Evolutionary conservation across 2,113 vertebrate genomes (phyloP).

Genomic region (Tympanuchus pallidicinctus): DNA sequence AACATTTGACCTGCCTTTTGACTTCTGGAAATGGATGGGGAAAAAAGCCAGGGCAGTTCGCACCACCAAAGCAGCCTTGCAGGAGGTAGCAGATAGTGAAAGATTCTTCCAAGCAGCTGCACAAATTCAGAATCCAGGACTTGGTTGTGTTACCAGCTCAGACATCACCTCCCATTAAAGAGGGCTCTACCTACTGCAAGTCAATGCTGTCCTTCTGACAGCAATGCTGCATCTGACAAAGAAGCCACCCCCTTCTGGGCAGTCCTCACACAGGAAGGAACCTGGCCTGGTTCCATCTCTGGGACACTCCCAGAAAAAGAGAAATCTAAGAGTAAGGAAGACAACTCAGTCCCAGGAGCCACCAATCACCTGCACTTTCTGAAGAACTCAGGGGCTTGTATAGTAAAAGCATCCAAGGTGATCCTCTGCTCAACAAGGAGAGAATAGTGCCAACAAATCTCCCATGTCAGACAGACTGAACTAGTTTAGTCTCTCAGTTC

Average conservation of each 20-base stretch:
- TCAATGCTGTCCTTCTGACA: background rate
- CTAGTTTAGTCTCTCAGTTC: background rate
- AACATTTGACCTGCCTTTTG: background rate
- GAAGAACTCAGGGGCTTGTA: background rate
- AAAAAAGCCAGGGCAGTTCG: background rate
- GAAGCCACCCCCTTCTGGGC: background rate
- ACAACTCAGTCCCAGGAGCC: background rate
- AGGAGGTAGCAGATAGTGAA: background rate
- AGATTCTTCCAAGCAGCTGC: background rate
- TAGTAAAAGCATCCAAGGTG: background rate
- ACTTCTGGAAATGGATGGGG: background rate
- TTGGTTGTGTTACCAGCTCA: background rate
- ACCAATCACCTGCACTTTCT: background rate
- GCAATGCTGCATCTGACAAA: background rate
- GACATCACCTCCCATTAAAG: background rate
- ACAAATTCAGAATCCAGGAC: background rate
- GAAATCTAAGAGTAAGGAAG: background rate
- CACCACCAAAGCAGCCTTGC: background rate
- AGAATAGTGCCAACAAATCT: background rate
- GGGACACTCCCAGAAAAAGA: background rate
- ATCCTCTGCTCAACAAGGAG: background rate
- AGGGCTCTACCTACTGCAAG: background rate
- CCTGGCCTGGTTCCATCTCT: background rate
- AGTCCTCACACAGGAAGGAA: background rate
- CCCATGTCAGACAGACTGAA: background rate